phyloP scores from a whole-genome alignment of 2,888 invertebrate species.

The Dicyrtoma fusca region DNA sequence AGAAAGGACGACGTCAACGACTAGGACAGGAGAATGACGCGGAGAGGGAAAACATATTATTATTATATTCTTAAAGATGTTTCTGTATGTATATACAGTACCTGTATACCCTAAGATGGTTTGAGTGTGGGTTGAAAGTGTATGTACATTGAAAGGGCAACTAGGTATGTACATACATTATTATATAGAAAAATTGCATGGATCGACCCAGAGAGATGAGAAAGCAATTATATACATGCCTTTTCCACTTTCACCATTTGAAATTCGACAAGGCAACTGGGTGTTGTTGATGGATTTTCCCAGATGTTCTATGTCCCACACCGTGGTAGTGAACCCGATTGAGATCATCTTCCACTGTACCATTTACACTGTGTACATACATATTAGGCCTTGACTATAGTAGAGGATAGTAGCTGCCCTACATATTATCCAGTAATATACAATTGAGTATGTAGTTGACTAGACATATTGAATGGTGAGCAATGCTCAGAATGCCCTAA shows the following conservation, averaged over 20 bases:
- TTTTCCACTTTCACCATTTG: slow-evolving; percentile 13
- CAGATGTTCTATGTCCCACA: slow-evolving; percentile 18
- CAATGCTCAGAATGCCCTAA: too few relatives aligned
- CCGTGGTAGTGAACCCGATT: not conserved
- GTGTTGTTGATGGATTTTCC: slow-evolving; percentile 14
- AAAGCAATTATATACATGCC: slow-evolving; percentile 22
- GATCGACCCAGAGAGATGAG: slow-evolving; percentile 1
- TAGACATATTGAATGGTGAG: too few relatives aligned
- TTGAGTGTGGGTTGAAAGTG: not conserved
- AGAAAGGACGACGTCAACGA: too few relatives aligned
- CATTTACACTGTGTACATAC: not conserved
- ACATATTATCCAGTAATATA: too few relatives aligned
- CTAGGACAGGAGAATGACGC: too few relatives aligned
- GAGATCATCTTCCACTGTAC: not conserved
- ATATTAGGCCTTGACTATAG: not conserved
- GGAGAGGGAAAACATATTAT: too few relatives aligned
- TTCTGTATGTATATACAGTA: too few relatives aligned
- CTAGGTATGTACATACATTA: not conserved
- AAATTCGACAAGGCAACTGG: slow-evolving; percentile 22
- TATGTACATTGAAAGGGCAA: not conserved
- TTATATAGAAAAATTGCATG: not conserved
- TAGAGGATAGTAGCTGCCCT: not conserved
- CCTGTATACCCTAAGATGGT: not conserved
- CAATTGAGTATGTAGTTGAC: too few relatives aligned
- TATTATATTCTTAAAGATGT: too few relatives aligned